Evolutionary conservation across 2,888 invertebrate species (phyloP).

Genomic region (Suillia variegata): DNA sequence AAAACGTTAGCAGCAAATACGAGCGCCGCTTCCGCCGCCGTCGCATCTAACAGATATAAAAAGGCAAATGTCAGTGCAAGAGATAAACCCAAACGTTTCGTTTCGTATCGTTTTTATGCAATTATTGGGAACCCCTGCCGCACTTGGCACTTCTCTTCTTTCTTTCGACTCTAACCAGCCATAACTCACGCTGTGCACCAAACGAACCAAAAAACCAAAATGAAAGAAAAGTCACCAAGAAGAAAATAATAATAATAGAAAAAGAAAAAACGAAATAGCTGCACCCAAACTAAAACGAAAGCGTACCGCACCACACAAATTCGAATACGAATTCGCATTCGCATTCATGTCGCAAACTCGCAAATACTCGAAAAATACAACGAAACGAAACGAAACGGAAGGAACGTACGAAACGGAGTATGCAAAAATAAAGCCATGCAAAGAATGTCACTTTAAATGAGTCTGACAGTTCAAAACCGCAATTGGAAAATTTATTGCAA

Average conservation of each 20-base stretch:
- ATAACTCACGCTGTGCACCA: not conserved
- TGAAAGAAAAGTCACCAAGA: not conserved
- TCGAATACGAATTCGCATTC: not conserved
- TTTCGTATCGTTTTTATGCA: too few species aligned
- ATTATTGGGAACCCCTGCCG: not conserved
- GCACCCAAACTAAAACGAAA: not conserved
- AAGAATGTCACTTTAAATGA: slow-evolving; percentile 7
- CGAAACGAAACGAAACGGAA: not conserved
- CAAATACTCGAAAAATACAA: not conserved
- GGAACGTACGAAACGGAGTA: not conserved
- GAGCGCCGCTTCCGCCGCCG: too few species aligned
- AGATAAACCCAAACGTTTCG: too few species aligned
- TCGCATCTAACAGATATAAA: too few species aligned
- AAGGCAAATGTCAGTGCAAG: too few species aligned
- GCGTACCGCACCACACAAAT: not conserved
- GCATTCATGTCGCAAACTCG: too few species aligned
- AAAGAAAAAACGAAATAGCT: too few species aligned
- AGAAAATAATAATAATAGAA: too few species aligned
- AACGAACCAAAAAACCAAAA: not conserved
- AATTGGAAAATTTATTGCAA: slow-evolving; percentile 16
- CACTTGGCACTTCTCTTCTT: not conserved
- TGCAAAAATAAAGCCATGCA: slow-evolving; percentile 10
- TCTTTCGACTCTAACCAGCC: not conserved
- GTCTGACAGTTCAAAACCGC: slow-evolving; percentile 5
- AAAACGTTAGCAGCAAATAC: too few species aligned